Evolutionary conservation across 92 coral and sea anemone species (phyloP).

Genomic region (Palythoa heliodiscus): DNA sequence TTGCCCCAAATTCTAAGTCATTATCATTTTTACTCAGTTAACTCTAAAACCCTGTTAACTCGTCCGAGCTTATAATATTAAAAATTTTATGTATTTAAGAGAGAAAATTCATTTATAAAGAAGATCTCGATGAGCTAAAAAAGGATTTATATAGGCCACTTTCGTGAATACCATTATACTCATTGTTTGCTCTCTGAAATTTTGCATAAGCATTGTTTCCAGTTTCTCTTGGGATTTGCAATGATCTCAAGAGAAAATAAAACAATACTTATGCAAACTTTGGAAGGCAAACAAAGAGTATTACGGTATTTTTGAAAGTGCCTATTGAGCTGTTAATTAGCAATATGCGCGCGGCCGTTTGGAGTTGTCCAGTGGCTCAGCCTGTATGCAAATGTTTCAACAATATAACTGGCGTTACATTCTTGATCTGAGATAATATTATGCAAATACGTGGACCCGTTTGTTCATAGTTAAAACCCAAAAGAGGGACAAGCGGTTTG

Average conservation of each 20-base stretch:
- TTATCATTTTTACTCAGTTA: neutral
- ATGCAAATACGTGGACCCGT: neutral
- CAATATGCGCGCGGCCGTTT: neutral
- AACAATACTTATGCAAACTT: too few relatives aligned
- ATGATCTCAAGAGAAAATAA: too few relatives aligned
- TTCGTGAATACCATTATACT: too few relatives aligned
- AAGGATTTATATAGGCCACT: too few relatives aligned
- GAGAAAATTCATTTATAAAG: neutral
- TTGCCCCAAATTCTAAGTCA: neutral
- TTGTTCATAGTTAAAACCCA: neutral
- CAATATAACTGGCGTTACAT: neutral
- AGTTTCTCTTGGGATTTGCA: too few relatives aligned
- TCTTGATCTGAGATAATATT: neutral
- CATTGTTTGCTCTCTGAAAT: too few relatives aligned
- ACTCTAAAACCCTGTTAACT: neutral
- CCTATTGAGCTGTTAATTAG: neutral
- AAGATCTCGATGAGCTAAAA: neutral
- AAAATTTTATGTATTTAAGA: neutral
- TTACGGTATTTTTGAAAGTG: too few relatives aligned
- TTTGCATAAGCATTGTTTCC: too few relatives aligned
- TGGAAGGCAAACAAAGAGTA: too few relatives aligned
- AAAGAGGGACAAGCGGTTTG: neutral
- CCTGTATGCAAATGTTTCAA: neutral
- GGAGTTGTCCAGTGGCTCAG: neutral
- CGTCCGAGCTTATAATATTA: neutral